Evolutionary conservation across 92 coral and sea anemone genomes (phyloP), one percentile per base, ranked within the genome.

Genomic region (Palythoa grandis): DNA sequence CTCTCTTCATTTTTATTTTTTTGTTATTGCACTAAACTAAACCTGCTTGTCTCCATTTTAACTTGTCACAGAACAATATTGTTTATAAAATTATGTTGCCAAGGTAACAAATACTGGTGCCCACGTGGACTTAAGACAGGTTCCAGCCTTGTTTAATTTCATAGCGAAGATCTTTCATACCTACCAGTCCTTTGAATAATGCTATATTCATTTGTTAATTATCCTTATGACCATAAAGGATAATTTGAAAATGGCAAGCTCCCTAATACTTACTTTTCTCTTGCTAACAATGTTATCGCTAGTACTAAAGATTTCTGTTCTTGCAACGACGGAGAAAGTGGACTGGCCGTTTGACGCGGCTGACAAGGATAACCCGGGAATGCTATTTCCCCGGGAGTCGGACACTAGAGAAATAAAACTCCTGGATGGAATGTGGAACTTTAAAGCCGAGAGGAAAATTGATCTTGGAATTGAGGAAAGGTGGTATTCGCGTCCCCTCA

Each of bases 371-470:
- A 70, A 66, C 22, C 69, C 84, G 54, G 97, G 94, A 72, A 89
- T 92, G 91, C 82, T 93, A 23, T 86, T 73, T 79, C 95, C 97
- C 71, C 89, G 93, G 39, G 98, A 95, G 73, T 91, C 98, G 17
- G 98, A 95, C 38, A 91, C 95, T 61, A 89, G 98, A 20, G 93
- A 95, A 82, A 87, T 87, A 52, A 95, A 95, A 76, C 40, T 72
- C 48, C 88, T 95, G 52, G 92, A 93, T 73, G 98, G 98, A 14
- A 89, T 95, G 86, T 95, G 98, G 98, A 87, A 79, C 70, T 95
- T 95, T 74, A 88, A 89, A 20, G 95, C 96, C 24, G 98, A 95
- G 65, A 82, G 76, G 40, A 35, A 38, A 12, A 68, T 86, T 11
- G 52, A 50, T 66, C 75, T 77, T 11, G 98, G 96, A 54, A 87